These are phyloP conservation scores for Triplophysa siluroides DNA, from an alignment of 2,113 vertebrate genomes.

Conservation along the genomic window DNA sequence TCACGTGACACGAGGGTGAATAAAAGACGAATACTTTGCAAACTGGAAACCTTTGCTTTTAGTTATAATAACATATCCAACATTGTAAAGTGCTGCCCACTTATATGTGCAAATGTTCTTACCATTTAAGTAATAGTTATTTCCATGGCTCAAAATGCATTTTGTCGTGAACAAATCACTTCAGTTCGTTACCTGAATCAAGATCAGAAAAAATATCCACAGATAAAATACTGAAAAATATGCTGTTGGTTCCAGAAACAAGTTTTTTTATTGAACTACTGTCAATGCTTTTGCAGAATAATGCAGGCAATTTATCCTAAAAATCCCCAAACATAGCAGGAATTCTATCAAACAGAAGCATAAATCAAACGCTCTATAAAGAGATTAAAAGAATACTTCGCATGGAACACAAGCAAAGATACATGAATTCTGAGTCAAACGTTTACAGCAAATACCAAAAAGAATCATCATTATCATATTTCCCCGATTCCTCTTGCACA, in stretches of 20 bases:
- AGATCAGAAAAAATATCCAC: too few relatives aligned
- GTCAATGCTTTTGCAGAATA: slow-evolving; percentile 45
- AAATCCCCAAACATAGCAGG: slow-evolving; percentile 30
- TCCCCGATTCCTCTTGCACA: slow-evolving; percentile 67
- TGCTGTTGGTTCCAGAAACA: slow-evolving; percentile 26
- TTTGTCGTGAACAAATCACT: too few relatives aligned
- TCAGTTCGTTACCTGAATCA: too few relatives aligned
- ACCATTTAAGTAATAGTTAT: too few relatives aligned
- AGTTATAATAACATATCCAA: too few relatives aligned
- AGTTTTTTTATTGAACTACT: slow-evolving; percentile 41
- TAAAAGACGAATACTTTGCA: too few relatives aligned
- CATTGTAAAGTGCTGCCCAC: too few relatives aligned
- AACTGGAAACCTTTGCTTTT: too few relatives aligned
- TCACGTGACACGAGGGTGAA: too few relatives aligned
- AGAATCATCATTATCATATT: slow-evolving; percentile 56
- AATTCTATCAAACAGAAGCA: slow-evolving; percentile 24
- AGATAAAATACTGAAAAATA: not conserved
- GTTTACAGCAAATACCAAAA: slow-evolving; percentile 53
- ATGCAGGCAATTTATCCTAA: slow-evolving; percentile 31
- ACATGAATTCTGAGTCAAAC: slow-evolving; percentile 50
- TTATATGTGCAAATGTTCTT: too few relatives aligned
- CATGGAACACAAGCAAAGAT: slow-evolving; percentile 43
- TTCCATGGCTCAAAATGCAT: too few relatives aligned
- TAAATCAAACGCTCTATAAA: slow-evolving; percentile 41
- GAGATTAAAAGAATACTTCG: slow-evolving; percentile 18